These are phyloP conservation scores for Pterophyllum scalare DNA, from an alignment of 2,113 vertebrate species.

Conservation along the genomic window DNA sequence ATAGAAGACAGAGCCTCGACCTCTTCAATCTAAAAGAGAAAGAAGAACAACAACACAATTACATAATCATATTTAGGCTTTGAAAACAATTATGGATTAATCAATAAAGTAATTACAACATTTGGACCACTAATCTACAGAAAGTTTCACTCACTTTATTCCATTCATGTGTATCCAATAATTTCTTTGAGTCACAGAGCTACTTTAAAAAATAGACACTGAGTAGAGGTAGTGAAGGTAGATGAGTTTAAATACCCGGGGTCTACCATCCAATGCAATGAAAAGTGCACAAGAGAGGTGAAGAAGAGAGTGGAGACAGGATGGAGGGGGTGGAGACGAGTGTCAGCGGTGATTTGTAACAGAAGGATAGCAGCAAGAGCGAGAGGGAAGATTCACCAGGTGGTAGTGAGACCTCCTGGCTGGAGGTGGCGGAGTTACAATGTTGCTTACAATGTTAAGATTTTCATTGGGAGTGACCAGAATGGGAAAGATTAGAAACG, in stretches of 20 bases:
- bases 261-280: not conserved
- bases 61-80: not conserved
- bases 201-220: not conserved
- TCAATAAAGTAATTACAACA: not conserved
- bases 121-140: not conserved
- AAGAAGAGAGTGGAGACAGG: not conserved
- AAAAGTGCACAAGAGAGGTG: not conserved
- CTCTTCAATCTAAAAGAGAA: slow-evolving; percentile 88
- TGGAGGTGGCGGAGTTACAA: not conserved
- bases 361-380: too few relatives aligned
- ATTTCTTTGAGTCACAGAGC: not conserved
- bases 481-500: not conserved
- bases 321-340: not conserved
- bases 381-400: too few relatives aligned
- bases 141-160: not conserved
- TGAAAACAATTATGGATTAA: not conserved
- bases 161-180: not conserved
- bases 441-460: not conserved
- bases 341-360: too few relatives aligned
- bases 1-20: slow-evolving; percentile 96
- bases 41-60: slow-evolving; percentile 1
- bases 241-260: not conserved
- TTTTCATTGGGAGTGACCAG: too few relatives aligned
- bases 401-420: too few relatives aligned
- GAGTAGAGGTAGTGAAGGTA: not conserved